Base-by-base conservation (phyloP, 1,140 invertebrate species). In the Mamestra configurata region DNA sequence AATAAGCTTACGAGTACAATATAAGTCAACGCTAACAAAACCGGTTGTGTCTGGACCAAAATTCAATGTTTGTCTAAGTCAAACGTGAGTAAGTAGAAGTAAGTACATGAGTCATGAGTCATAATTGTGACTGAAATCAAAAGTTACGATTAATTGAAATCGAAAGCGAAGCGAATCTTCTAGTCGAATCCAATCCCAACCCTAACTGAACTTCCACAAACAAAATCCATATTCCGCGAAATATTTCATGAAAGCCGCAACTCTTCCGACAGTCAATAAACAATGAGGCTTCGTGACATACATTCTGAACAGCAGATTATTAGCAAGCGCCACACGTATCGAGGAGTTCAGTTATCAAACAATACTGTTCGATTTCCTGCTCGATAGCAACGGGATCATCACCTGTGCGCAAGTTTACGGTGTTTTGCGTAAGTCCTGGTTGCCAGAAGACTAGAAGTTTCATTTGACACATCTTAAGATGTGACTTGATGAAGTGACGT, bases 281-380 rank as follows among this genome's bases (percentile, higher is more conserved):
- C 64, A 70, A 70, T 70, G 24, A 13, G 10, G 8, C 37, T 4
- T 24, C 40, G 40, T 27, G 20, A 20, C 13, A 40, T 11, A n/a
- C 66, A 70, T 70, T 27, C 11, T 27, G n/a, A 70, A 11, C 40
- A 15, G 13, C 40, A 46, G 4, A 70, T n/a, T 4, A n/a, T 70
- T 46, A 40, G 11, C 20, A 70, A 40, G 40, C 66, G 40, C 4
- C 35, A 13, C 66, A 70, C 66, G 66, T 68, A 15, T 46, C 22
- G 6, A 24, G 11, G 11, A 22, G 64, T 70, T 70, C 66, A 49
- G 66, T 70, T 70, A 70, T 49, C 43, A 70, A 22, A 46, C 66
- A 46, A 49, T 70, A 70, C 66, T 49, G 66, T 70, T 15, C 15
- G 40, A 22, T 43, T 70, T 70, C 66, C 66, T 70, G 66, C 10